These are phyloP conservation scores for Naja naja DNA, from an alignment of 2,113 vertebrate species.

Conservation along the genomic window DNA sequence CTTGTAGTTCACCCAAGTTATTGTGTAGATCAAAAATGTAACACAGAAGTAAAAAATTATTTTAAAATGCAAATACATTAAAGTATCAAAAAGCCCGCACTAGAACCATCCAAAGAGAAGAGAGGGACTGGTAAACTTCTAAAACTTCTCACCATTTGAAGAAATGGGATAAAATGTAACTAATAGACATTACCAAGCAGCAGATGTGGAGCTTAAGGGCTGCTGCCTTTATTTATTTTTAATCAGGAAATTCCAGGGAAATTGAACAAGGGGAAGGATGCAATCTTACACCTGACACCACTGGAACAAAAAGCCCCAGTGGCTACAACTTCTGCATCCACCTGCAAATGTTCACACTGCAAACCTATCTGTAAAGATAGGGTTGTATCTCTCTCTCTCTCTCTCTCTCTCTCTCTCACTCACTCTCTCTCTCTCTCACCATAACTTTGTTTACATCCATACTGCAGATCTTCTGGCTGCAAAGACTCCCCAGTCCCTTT, in stretches of 20 bases:
- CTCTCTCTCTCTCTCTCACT: not conserved
- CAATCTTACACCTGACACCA: not conserved
- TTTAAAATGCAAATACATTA: not conserved
- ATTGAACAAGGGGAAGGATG: not conserved
- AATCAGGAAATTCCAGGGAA: not conserved
- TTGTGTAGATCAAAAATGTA: not conserved
- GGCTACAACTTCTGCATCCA: not conserved
- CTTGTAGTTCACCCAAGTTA: not conserved
- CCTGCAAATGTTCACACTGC: not conserved
- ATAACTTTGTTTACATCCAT: conserved; percentile 18
- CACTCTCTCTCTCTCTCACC: not conserved
- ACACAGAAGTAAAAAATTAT: not conserved
- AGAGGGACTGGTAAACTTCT: not conserved
- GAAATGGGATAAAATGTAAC: not conserved
- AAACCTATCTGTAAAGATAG: not conserved
- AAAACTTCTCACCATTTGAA: not conserved
- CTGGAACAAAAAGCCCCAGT: not conserved
- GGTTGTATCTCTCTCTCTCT: not conserved
- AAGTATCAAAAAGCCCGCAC: not conserved
- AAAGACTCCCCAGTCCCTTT: conserved; percentile 40
- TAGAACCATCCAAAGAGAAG: not conserved
- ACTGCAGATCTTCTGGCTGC: conserved; percentile 15
- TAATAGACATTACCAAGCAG: not conserved
- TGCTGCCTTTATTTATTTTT: not conserved
- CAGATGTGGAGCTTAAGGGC: not conserved